A percentile compares a stretch with the other conserved stretches of the same genome.
phyloP scores from a whole-genome alignment of 2,797 vertebrate genomes.

The Bucorvus abyssinicus region DNA sequence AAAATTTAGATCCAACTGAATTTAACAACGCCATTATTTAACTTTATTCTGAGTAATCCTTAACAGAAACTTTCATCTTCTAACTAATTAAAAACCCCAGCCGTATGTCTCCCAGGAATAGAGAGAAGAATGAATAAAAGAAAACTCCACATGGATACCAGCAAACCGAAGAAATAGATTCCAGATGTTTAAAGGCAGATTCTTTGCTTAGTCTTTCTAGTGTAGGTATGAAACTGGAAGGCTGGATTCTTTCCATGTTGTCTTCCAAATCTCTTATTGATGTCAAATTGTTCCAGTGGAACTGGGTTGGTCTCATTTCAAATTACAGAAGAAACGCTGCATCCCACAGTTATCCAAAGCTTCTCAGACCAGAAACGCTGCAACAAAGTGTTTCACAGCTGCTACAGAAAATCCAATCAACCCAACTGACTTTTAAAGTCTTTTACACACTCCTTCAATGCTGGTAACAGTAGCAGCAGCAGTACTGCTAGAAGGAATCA shows the following conservation, averaged over 20 bases:
- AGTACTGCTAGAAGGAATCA: not conserved
- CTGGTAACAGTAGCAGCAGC: not conserved
- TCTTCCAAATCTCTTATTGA: slow-evolving; percentile 23
- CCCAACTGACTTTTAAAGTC: not conserved
- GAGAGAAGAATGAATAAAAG: not conserved
- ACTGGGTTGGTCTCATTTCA: not conserved
- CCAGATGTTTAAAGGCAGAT: slow-evolving; percentile 35
- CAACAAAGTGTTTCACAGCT: not conserved
- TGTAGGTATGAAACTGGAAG: slow-evolving; percentile 26
- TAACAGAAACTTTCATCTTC: slow-evolving; percentile 17
- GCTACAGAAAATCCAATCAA: not conserved
- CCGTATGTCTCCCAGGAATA: not conserved
- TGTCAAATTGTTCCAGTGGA: slow-evolving; percentile 21
- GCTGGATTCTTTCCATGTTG: not conserved
- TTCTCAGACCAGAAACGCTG: not conserved
- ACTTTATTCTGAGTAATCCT: not conserved
- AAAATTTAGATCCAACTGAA: not conserved
- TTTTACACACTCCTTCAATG: not conserved
- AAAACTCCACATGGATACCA: not conserved
- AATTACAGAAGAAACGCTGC: not conserved
- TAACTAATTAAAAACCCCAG: slow-evolving; percentile 25
- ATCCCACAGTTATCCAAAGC: not conserved
- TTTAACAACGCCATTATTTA: slow-evolving; percentile 7
- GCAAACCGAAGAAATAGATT: slow-evolving; percentile 19
- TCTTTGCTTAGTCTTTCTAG: not conserved